Base-by-base conservation (phyloP, 1,140 invertebrate genomes). In the Trachymyrmex septentrionalis region DNA sequence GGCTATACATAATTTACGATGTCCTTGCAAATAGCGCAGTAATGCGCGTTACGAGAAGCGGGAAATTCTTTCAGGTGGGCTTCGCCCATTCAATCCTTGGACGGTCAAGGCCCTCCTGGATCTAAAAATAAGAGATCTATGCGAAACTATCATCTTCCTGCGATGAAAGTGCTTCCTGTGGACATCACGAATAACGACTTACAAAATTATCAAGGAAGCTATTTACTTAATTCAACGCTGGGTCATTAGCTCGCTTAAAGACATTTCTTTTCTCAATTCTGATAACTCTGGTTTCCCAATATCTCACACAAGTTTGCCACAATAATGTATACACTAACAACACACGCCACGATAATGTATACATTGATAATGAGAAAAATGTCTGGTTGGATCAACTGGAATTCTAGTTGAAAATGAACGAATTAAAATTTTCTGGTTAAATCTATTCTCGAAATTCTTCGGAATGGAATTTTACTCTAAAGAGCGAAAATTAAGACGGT, bases 1-100 rank as follows among this genome's bases (percentile, higher is more conserved):
- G 72, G 72, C 48, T 73, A 34, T 14, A 14, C 27, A 48, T 73
- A 73, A 75, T 75, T 84, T 73, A 73, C 9, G 24, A 24, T 75
- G 38, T 73, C 38, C 67, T 82, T 73, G 69, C 38, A 55, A 50
- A 4, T 19, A 69, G 34, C 69, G 12, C 21, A 24, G 57, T 57
- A 69, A 69, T 57, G 48, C 14, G 14, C 34, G 1, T 48, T 69
- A 44, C 14, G 53, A 59, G 34, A 19, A 61, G 14, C 48, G 27
- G 34, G 7, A 34, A 75, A 73, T 75, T 24, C 57, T 73, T 21
- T 61, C 38, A 2, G 55, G 38, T 44, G 9, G 0, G 19, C 16
- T 57, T 69, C 30, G 53, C 34, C 67, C 27, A 50, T 50, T 82
- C 53, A 59, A 82, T 12, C 19, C 57, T 34, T 16, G 19, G 44